Conservation (phyloP, 2,113 vertebrate species). For the Hiodon tergisus region DNA sequence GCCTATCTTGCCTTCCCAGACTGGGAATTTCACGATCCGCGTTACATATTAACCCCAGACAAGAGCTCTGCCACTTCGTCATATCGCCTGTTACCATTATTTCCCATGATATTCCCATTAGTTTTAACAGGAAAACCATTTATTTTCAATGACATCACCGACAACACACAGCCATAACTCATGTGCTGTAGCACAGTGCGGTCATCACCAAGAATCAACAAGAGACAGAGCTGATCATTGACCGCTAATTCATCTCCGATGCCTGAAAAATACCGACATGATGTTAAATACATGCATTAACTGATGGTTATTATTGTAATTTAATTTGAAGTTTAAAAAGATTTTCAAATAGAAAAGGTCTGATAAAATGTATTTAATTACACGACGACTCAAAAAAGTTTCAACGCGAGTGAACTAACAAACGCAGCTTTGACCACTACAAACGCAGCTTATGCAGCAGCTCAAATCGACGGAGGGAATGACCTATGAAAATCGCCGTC, state of each 20-base stretch:
- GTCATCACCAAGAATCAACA: not conserved
- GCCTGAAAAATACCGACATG: no score
- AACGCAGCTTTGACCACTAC: no score
- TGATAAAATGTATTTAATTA: constrained; percentile 37
- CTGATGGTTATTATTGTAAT: no score
- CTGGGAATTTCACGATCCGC: constrained; percentile 32
- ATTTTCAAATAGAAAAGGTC: constrained; percentile 14
- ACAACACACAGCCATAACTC: constrained; percentile 17
- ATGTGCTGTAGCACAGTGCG: not conserved
- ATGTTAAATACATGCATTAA: no score
- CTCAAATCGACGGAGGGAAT: no score
- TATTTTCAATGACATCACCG: constrained; percentile 8
- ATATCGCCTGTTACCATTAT: constrained; percentile 32
- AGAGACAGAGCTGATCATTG: constrained; percentile 24
- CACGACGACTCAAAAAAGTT: constrained; percentile 36
- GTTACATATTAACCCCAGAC: constrained; percentile 35
- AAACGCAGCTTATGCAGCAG: no score
- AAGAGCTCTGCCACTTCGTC: constrained; percentile 28
- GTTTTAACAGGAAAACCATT: constrained; percentile 20
- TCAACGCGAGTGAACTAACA: not conserved
- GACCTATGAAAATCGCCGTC: not conserved
- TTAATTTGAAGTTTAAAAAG: not conserved
- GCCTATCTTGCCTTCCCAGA: constrained; percentile 32
- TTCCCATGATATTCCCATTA: constrained; percentile 34
- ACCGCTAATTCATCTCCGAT: not conserved